Evolutionary conservation across 30 jellyfish, hydroid and myxozoan genomes (phyloP), one percentile per base, ranked within the genome.

Genomic region (Rhopilema esculentum): DNA sequence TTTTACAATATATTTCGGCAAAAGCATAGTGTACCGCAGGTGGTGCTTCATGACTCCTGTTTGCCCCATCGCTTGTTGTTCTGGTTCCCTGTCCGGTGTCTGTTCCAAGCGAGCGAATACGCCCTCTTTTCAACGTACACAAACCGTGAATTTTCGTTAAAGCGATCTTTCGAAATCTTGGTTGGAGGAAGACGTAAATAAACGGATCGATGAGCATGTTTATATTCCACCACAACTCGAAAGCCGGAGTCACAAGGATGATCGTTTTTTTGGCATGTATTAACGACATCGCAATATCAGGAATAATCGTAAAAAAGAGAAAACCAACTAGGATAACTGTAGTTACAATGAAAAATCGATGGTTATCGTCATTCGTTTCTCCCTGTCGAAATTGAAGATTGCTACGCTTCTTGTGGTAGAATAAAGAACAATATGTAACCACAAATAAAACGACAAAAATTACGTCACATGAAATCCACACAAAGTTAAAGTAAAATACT

Each of bases 221-320:
- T n/a, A 78, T 27, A 78, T 78, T 78, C 88, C 88, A 78, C 77
- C 76, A 66, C 20, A 78, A 75, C 49, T 73, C 84, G 48, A 73
- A 73, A 31, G 50, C 84, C 4, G 84, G 84, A 48, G 30, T 68
- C 9, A 69, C 88, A 1, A 22, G 31, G 33, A 28, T 27, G 23
- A 48, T 53, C 19, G 29, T 62, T 20, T 53, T 19, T 31, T 78
- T 69, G 17, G 33, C 69, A 19, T 49, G 68, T 27, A 78, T 53
- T 19, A 53, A 1, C 49, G 77, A 78, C 76, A 78, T 78, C 22
- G 77, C 71, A 25, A 53, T 15, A 12, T 64, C 76, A 18, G 88
- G 88, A 75, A 78, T 62, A 20, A 78, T 62, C 21, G 76, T 78
- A 64, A 62, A 62, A 12, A 78, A 53, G 12, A 78, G 27, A 23